Percentiles rank a stretch among this genome's conserved stretches.
These are phyloP conservation scores for Phylloscopus trochilus DNA, from an alignment of 2,113 vertebrate species.

Conservation along the genomic window DNA sequence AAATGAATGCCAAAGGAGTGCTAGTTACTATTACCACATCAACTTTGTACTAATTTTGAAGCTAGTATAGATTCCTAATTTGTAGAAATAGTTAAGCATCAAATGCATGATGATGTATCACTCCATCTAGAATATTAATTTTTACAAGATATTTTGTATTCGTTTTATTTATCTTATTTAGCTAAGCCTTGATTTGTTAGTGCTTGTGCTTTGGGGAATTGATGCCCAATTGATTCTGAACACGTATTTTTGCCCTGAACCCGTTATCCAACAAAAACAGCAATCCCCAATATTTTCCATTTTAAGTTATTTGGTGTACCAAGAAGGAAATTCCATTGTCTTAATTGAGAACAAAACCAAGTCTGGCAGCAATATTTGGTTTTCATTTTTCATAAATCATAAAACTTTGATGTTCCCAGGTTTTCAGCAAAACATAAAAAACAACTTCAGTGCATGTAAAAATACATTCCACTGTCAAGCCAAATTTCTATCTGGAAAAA, in stretches of 20 bases:
- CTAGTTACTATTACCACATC: neutral
- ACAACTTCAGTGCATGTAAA: neutral
- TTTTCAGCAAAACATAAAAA: neutral
- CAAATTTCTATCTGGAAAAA: neutral
- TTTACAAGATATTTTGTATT: neutral
- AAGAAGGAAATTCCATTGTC: neutral
- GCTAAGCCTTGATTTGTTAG: neutral
- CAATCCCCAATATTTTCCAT: neutral
- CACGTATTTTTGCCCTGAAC: neutral
- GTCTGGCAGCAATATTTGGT: neutral
- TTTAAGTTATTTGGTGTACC: neutral
- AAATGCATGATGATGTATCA: conserved; percentile 19
- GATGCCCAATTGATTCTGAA: neutral
- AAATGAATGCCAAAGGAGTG: neutral
- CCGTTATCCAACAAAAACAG: neutral
- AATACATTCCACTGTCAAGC: neutral
- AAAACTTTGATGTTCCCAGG: neutral
- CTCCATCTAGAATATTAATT: neutral
- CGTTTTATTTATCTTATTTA: conserved; percentile 1
- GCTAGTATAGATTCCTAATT: neutral
- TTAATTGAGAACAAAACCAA: neutral
- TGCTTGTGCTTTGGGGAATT: neutral
- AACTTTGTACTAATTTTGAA: neutral
- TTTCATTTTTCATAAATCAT: neutral
- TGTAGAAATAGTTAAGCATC: conserved; percentile 36